These are phyloP conservation scores for Nestor notabilis DNA, from an alignment of 2,113 vertebrate species.

Conservation along the genomic window DNA sequence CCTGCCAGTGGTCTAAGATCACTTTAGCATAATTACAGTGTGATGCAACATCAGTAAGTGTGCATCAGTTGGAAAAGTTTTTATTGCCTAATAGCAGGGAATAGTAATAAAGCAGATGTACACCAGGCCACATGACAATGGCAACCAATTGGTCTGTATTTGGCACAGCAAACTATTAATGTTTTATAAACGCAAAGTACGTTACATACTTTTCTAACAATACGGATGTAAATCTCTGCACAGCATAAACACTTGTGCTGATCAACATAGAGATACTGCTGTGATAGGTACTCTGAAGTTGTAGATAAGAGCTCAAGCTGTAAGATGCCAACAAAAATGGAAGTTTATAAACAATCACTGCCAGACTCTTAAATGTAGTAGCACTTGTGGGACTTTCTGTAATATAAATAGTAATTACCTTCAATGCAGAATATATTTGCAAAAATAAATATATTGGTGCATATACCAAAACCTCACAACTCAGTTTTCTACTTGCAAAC, in stretches of 20 bases:
- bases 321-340: constrained; percentile 29
- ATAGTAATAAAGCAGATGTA: constrained; percentile 49
- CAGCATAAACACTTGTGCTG: constrained; percentile 25
- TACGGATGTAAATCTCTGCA: constrained; percentile 28
- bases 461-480: not conserved
- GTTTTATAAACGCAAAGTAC: constrained; percentile 11
- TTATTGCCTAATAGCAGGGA: constrained; percentile 46
- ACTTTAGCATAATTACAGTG: constrained; percentile 30
- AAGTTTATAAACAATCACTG: constrained; percentile 58
- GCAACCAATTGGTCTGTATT: constrained; percentile 43
- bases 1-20: constrained; percentile 27
- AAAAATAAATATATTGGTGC: not conserved
- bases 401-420: constrained; percentile 55
- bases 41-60: not conserved
- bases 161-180: constrained; percentile 44
- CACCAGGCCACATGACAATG: constrained; percentile 9
- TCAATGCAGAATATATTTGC: not conserved
- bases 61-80: constrained; percentile 35
- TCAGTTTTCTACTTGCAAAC: not conserved
- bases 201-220: constrained; percentile 9
- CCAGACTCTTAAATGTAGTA: constrained; percentile 48
- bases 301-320: constrained; percentile 47
- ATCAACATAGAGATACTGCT: constrained; percentile 50
- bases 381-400: constrained; percentile 36
- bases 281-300: constrained; percentile 51